phyloP scores from a whole-genome alignment of 2,113 vertebrate species.

The Aldabrachelys gigantea region DNA sequence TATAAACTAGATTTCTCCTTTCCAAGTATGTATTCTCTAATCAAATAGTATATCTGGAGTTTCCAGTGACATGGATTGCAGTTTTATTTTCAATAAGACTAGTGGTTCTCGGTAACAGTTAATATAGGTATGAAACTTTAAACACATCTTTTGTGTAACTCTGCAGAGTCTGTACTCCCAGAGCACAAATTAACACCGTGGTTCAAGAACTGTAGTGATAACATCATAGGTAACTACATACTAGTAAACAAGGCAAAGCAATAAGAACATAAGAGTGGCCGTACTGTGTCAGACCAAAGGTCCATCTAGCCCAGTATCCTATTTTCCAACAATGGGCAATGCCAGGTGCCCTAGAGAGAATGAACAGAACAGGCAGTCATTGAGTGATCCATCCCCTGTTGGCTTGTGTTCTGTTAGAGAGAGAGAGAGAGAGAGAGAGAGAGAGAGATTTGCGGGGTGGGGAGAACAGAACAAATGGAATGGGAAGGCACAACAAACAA shows the following conservation, averaged over 20 bases:
- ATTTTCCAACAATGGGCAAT: too few relatives aligned
- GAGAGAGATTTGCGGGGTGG: too few relatives aligned
- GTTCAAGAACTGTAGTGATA: neutral
- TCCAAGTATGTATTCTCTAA: slow-evolving; percentile 20
- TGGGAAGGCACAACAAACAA: neutral
- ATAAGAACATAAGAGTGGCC: too few relatives aligned
- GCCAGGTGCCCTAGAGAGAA: too few relatives aligned
- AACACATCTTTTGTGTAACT: neutral
- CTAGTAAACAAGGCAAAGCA: neutral
- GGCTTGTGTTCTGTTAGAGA: neutral
- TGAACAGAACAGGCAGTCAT: too few relatives aligned
- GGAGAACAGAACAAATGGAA: neutral
- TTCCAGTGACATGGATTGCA: slow-evolving; percentile 13
- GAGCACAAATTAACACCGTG: neutral
- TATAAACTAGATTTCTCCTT: slow-evolving; percentile 53
- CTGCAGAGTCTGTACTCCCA: neutral
- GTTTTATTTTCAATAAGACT: neutral
- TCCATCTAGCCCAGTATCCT: too few relatives aligned
- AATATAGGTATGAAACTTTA: neutral
- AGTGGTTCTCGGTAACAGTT: neutral
- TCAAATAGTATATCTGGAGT: neutral
- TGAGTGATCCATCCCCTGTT: neutral
- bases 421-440: neutral
- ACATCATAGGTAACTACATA: neutral
- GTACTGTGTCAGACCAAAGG: too few relatives aligned